Percentiles rank a stretch among this genome's conserved stretches.
Evolutionary conservation across 2,888 invertebrate species (phyloP).

Genomic region (Aspidiotus rigidus): DNA sequence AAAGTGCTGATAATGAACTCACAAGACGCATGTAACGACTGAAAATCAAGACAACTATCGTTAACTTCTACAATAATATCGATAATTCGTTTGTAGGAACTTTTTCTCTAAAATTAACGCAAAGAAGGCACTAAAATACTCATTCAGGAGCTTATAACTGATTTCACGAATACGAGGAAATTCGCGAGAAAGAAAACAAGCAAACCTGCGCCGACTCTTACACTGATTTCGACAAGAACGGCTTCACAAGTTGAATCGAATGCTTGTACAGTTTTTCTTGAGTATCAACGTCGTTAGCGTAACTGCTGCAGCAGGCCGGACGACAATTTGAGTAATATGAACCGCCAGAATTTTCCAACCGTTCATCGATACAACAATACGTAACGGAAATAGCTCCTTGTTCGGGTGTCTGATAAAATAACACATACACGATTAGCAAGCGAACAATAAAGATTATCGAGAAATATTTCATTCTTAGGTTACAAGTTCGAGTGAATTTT

Average conservation of each 20-base stretch:
- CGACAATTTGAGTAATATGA: conserved; percentile 69
- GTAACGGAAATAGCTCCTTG: conserved; percentile 71
- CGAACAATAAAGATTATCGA: conserved; percentile 11
- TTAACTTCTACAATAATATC: no score
- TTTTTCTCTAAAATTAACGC: no score
- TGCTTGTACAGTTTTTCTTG: conserved; percentile 59
- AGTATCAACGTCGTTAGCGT: conserved; percentile 50
- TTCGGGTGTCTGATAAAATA: conserved; percentile 53
- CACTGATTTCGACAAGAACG: conserved; percentile 27
- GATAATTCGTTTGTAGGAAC: no score
- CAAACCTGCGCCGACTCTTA: neutral
- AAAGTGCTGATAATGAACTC: no score
- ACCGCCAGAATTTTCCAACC: conserved; percentile 67
- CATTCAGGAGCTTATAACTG: no score
- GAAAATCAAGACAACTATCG: no score
- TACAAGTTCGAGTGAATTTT: no score
- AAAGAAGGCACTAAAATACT: no score
- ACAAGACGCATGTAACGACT: no score
- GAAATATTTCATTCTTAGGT: no score
- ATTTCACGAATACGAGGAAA: no score
- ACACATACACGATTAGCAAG: conserved; percentile 38
- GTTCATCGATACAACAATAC: conserved; percentile 63
- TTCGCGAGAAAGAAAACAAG: no score
- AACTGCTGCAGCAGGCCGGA: conserved; percentile 49
- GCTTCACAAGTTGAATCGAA: conserved; percentile 32